These are phyloP conservation scores for Calycopis cecrops DNA, from an alignment of 1,140 invertebrate species.

Conservation along the genomic window DNA sequence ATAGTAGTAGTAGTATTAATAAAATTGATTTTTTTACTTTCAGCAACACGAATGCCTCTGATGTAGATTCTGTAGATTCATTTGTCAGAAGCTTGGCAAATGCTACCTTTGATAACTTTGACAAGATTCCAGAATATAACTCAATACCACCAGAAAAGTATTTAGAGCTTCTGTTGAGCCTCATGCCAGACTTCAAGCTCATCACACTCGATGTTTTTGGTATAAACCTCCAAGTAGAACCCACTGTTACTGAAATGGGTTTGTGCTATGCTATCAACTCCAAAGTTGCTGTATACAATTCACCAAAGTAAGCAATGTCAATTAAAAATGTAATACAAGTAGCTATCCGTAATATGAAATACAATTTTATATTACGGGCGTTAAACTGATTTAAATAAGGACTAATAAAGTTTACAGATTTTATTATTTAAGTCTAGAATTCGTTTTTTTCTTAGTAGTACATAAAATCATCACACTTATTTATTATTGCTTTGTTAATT, in stretches of 20 bases:
- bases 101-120: slow-evolving; percentile 76
- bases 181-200: slow-evolving; percentile 75
- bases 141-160: slow-evolving; percentile 73
- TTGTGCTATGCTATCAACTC: slow-evolving; percentile 81
- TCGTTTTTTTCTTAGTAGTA: too few species aligned
- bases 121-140: slow-evolving; percentile 69
- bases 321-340: too few species aligned
- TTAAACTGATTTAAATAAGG: too few species aligned
- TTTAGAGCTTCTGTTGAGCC: slow-evolving; percentile 73
- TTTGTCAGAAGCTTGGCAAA: slow-evolving; percentile 76
- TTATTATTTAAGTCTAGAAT: too few species aligned
- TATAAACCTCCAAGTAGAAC: slow-evolving; percentile 66
- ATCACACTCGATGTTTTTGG: slow-evolving; percentile 72
- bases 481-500: too few species aligned
- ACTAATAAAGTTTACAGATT: too few species aligned
- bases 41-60: slow-evolving; percentile 17
- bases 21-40: background rate
- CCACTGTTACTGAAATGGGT: slow-evolving; percentile 79
- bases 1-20: too few species aligned
- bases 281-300: slow-evolving; percentile 77
- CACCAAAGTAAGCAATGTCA: slow-evolving; percentile 74
- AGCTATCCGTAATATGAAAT: too few species aligned
- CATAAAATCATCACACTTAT: too few species aligned
- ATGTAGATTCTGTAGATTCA: slow-evolving; percentile 68
- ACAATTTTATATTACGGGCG: too few species aligned